Evolutionary conservation across 2,888 invertebrate species (phyloP), one percentile per base, ranked within the genome.

Genomic region (Zelleria hepariella): DNA sequence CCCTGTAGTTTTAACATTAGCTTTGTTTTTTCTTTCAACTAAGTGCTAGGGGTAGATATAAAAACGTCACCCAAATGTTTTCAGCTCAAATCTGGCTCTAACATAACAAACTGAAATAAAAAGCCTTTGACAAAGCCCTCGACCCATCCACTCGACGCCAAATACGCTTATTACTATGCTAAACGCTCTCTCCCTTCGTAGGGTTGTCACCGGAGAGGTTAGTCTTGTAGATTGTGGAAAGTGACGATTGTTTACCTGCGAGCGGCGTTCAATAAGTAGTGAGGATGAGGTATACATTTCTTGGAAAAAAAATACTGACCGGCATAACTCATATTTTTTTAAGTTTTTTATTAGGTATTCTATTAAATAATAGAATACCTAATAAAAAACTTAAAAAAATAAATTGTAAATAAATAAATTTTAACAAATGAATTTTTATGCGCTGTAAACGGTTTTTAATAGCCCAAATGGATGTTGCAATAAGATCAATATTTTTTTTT

Each of bases 111-210:
- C 49, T 20, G 21, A 49, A 49, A 21, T 18, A 53, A 52, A 53
- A 53, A 23, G 25, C 24, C 53, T 53, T 25, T 53, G 26, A 53
- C 53, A 53, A 53, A 42, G 32, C 32, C 15, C 32, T n/a, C 15
- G 32, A 15, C 32, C 10, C 25, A 24, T 25, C 24, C 25, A 23
- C 23, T 53, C 10, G 53, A 15, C 21, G 5, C 53, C 24, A 24
- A 53, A 53, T 53, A 53, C 53, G 24, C 20, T 53, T 53, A 53
- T 53, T 53, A 53, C 53, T 53, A 53, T 53, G 53, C 53, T 53
- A 53, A 53, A 53, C 53, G 53, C 32, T 42, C 2, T 42, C 32
- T 42, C 15, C 32, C 32, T 42, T 10, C 4, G n/a, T 24, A 53
- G 53, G 53, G 53, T 53, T 25, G 53, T 24, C 53, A 4, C 53